A percentile compares a stretch with the other conserved stretches of the same genome.
phyloP scores from a whole-genome alignment of 2,797 vertebrate species.

The Cirrhinus molitorella region DNA sequence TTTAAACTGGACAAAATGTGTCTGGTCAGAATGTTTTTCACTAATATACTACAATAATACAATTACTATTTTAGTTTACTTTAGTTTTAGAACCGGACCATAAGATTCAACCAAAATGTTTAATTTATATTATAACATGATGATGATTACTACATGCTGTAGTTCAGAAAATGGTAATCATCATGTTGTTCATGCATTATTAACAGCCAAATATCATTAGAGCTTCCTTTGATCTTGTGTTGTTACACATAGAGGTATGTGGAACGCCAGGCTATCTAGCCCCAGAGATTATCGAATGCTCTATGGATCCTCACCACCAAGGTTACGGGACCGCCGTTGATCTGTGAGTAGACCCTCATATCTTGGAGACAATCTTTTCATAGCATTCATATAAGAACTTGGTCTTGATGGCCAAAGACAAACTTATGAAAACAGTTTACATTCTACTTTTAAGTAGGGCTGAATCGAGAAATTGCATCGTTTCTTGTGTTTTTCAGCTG shows the following conservation, averaged over 20 bases:
- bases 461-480: not conserved
- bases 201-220: not conserved
- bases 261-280: slow-evolving; percentile 96
- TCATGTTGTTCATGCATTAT: slow-evolving; percentile 26
- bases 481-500: slow-evolving; percentile 81
- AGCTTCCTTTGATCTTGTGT: slow-evolving; percentile 2
- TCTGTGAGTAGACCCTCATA: slow-evolving; percentile 83
- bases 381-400: not conserved
- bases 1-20: not conserved
- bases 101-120: not conserved
- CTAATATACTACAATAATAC: not conserved
- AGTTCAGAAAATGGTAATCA: too few relatives aligned
- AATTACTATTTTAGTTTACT: too few relatives aligned
- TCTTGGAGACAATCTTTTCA: not conserved
- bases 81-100: not conserved
- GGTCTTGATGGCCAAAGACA: not conserved
- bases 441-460: not conserved
- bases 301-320: slow-evolving; percentile 88
- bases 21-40: not conserved
- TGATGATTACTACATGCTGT: not conserved
- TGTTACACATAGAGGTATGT: slow-evolving; percentile 85
- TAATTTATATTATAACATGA: not conserved
- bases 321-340: slow-evolving; percentile 93
- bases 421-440: not conserved
- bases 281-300: slow-evolving; percentile 96